Base-by-base conservation (phyloP, 2,797 vertebrate genomes). In the Syncerus caffer region DNA sequence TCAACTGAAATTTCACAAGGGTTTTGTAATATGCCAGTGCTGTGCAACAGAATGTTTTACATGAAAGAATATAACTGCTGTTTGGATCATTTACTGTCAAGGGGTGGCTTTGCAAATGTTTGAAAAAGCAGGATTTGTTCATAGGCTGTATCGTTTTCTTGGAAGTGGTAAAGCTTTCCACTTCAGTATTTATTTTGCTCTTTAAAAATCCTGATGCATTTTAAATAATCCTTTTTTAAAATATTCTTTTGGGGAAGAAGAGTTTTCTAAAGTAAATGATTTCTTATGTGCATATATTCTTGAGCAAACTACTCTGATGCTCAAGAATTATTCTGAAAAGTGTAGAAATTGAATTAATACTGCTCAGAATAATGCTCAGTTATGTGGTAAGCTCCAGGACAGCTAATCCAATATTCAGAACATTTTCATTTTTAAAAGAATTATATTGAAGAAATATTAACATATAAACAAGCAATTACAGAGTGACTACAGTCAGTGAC, bases 1-100 rank as follows among this genome's bases (percentile, higher is more conserved):
- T 98, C 97, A 97, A 98, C 98, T 96, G 96, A 98, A 96, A 95
- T 97, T 97, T 96, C 93, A 93, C 89, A 97, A 97, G 96, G 85
- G 67, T 98, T 97, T 97, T 97, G 94, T 95, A 98, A 97, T 96
- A 51, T 93, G 76, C 58, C 80, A 90, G 93, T 87, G 85, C 51
- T 93, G 91, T 95, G 91, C 85, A 96, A 93, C 76, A 93, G 90
- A 84, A 42, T 88, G 84, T 84, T 93, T 97, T 95, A 87, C 90
- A 67, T 60, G 94, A 67, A 16, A 83, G 47, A 96, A 55, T 93
- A 71, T 87, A 95, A 83, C 89, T 83, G 67, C 51, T 96, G 12
- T 93, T 89, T 76, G 25, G 34, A 64, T 34, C 51, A 23, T 29
- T 76, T 51, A 53, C 42, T 95, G 34, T 86, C 57, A 51, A 3